Evolutionary conservation across 2,888 invertebrate species (phyloP), one percentile per base, ranked within the genome.

Genomic region (Nemapogon koenigi): DNA sequence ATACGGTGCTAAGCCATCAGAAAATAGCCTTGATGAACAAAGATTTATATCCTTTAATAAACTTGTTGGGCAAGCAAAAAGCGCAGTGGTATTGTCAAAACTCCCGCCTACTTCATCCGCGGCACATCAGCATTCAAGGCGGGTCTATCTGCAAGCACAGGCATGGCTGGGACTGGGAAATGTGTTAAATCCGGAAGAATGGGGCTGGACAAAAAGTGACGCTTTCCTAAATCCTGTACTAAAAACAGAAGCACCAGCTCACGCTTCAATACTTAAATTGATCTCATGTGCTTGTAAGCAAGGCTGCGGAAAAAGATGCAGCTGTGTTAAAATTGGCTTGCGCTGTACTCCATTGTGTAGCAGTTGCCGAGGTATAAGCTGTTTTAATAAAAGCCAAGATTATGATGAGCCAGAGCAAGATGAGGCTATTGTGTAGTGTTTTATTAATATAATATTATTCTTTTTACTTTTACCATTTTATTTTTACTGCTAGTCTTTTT

Each of bases 1-100:
- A 11, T 37, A 28, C 16, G 37, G 37, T 27, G 16, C 28, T 37
- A 37, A 37, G 28, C 6, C n/a, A 6, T 13, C 28, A 4, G 28
- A 27, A 27, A 8, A 27, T 4, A 6, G 6, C n/a, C n/a, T 27
- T n/a, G 14, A 27, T 14, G 6, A 27, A 14, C 14, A 13, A 37
- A 38, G 33, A 37, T 40, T 33, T 25, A 35, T 42, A 17, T 35
- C 32, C 17, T 40, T 42, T 28, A 38, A 43, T 31, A 37, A 39
- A 41, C 37, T 39, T 18, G 43, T 41, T 39, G 37, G 39, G 29
- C 40, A 35, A 35, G 37, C 10, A 30, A 41, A 18, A 37, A 43
- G 37, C 37, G 27, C 41, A 35, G 41, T 41, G 36, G 31, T 43
- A 32, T 43, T 42, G 33, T 39, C 33, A 37, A 42, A 41, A 37